Conservation (phyloP, 2,888 invertebrate species). For the Poecilobothrus nobilitatus region DNA sequence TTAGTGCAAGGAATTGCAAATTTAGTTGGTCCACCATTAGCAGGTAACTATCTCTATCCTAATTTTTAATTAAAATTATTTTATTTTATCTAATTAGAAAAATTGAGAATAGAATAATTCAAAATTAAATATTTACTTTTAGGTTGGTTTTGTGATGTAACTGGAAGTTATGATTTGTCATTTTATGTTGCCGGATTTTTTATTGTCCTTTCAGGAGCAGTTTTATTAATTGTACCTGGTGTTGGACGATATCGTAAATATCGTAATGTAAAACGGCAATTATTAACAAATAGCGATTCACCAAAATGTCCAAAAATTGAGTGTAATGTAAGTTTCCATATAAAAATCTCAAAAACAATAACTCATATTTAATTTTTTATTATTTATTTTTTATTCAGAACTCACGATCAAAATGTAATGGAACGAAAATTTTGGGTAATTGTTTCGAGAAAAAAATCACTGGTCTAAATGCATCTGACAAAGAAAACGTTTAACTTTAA, state of each 20-base stretch:
- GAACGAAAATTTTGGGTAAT: not conserved
- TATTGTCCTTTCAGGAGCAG: slow-evolving; percentile 44
- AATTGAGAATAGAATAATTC: no score
- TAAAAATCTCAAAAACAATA: no score
- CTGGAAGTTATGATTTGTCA: slow-evolving; percentile 65
- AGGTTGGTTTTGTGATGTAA: slow-evolving; percentile 77
- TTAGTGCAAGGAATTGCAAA: slow-evolving; percentile 86
- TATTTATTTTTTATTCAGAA: not conserved
- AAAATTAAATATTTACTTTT: slow-evolving; percentile 29
- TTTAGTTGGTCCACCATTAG: slow-evolving; percentile 80
- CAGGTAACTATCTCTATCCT: no score
- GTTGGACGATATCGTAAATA: slow-evolving; percentile 25
- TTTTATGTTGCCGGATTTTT: slow-evolving; percentile 76
- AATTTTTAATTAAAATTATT: no score
- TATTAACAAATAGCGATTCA: not conserved
- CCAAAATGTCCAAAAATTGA: not conserved
- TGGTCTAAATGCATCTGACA: not conserved
- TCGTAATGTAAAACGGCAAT: slow-evolving; percentile 31
- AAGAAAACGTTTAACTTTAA: not conserved
- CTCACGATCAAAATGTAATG: not conserved
- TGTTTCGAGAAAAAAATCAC: not conserved
- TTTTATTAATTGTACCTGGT: slow-evolving; percentile 25
- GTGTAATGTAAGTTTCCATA: not conserved
- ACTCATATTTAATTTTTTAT: no score
- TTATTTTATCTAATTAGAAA: no score